Evolutionary conservation across 2,888 invertebrate genomes (phyloP), one percentile per base, ranked within the genome.

Genomic region (Caenorhabditis drosophilae): DNA sequence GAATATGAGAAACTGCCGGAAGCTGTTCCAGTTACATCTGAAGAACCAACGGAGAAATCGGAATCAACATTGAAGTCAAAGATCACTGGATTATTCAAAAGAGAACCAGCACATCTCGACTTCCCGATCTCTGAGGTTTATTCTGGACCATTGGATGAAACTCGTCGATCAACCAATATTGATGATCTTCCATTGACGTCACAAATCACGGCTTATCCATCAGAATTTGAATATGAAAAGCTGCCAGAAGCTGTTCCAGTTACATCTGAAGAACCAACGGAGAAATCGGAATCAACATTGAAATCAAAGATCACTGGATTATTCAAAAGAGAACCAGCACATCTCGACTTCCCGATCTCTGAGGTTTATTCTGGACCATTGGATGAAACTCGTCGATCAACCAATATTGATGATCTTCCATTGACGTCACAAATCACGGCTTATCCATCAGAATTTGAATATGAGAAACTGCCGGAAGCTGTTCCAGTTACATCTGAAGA

Each of bases 281-380:
- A 50, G 50, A 50, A 50, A 41, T 38, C 38, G 15, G 50, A 50
- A 22, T 41, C 40, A 41, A 31, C 15, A 25, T 26, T 50, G 41
- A 50, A 50, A 16, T 50, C 36, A 27, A 67, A 67, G 63, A 55
- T 56, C 40, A 35, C 47, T 16, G 62, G 63, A 56, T 36, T 51
- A 35, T 53, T 31, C 31, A 31, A 31, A 12, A 31, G 12, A 31
- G 6, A 6, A 31, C 31, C 31, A 31, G 6, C 31, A 9, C 31
- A 31, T 31, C 31, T 31, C 12, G 31, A 31, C 12, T 31, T 9
- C 12, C 31, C 31, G 12, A 31, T 31, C 31, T 31, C 31, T 12
- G 31, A 31, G 12, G 31, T 9, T 9, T 31, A 31, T 12, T 9
- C 31, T 31, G 31, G 31, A 31, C 31, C 31, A 31, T 12, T 31